Evolutionary conservation across 2,797 vertebrate genomes (phyloP).

Genomic region (Chiloscyllium punctatum): DNA sequence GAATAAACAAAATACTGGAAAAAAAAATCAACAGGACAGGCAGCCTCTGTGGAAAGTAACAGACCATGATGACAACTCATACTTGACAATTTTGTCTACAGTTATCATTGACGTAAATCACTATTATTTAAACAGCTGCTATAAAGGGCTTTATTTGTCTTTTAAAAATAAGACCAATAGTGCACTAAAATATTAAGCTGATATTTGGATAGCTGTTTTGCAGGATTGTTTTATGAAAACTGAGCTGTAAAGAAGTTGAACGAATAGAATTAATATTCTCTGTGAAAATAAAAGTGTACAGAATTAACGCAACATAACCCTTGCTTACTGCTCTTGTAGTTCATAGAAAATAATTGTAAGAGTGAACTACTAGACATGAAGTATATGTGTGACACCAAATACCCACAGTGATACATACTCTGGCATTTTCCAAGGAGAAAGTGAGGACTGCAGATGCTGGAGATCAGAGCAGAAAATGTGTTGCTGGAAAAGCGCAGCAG

Average conservation of each 20-base stretch:
- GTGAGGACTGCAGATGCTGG: too few species aligned
- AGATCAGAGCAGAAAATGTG: too few species aligned
- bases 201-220: not conserved
- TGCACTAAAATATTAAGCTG: not conserved
- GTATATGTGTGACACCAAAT: not conserved
- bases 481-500: too few species aligned
- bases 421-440: too few species aligned
- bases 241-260: not conserved
- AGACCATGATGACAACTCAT: not conserved
- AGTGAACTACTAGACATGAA: not conserved
- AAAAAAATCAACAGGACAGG: too few species aligned
- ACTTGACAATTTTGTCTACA: not conserved
- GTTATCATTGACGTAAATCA: conserved; percentile 1
- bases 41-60: not conserved
- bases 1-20: too few species aligned
- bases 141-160: not conserved
- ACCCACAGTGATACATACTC: too few species aligned
- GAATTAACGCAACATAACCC: not conserved
- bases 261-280: not conserved
- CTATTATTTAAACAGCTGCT: not conserved
- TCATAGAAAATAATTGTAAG: not conserved
- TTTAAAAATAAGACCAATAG: not conserved
- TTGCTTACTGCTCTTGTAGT: not conserved
- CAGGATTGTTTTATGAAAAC: not conserved
- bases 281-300: not conserved